Evolutionary conservation across 2,888 invertebrate genomes (phyloP).

Genomic region (Agriopis aurantiaria): DNA sequence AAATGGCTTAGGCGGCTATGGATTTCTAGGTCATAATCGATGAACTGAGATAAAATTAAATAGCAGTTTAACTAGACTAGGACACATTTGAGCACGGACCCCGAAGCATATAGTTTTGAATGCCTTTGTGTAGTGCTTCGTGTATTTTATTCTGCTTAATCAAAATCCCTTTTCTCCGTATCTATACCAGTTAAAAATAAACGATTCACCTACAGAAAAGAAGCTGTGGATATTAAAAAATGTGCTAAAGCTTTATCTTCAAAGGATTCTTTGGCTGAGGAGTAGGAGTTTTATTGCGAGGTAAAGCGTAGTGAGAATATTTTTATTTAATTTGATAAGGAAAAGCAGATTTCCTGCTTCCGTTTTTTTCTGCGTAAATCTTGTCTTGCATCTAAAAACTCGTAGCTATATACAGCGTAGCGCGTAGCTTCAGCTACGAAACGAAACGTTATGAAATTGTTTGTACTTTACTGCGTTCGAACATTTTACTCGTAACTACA

Average conservation of each 20-base stretch:
- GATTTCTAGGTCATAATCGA: background rate
- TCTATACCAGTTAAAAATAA: slow-evolving; percentile 19
- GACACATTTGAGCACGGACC: too few relatives aligned
- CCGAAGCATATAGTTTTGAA: too few relatives aligned
- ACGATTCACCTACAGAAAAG: slow-evolving; percentile 12
- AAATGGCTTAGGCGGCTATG: slow-evolving; percentile 7
- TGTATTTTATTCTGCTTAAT: background rate
- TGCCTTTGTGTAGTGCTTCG: too few relatives aligned
- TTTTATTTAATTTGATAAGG: slow-evolving; percentile 19
- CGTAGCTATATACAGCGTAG: slow-evolving; percentile 6
- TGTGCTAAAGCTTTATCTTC: slow-evolving; percentile 29
- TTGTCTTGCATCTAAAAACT: background rate
- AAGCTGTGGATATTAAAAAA: slow-evolving; percentile 28
- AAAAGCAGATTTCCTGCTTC: slow-evolving; percentile 1
- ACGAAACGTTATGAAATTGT: background rate
- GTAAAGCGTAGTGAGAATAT: slow-evolving; percentile 17
- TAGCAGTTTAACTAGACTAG: background rate
- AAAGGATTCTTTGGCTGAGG: slow-evolving; percentile 26
- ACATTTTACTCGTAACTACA: too few relatives aligned
- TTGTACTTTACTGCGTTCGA: too few relatives aligned
- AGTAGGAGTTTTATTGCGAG: slow-evolving; percentile 24
- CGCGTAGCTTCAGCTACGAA: background rate
- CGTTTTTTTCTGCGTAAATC: background rate
- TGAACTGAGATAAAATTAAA: background rate
- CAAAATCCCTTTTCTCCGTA: background rate